Evolutionary conservation across 1,140 invertebrate genomes (phyloP).

Genomic region (Streblospio benedicti): DNA sequence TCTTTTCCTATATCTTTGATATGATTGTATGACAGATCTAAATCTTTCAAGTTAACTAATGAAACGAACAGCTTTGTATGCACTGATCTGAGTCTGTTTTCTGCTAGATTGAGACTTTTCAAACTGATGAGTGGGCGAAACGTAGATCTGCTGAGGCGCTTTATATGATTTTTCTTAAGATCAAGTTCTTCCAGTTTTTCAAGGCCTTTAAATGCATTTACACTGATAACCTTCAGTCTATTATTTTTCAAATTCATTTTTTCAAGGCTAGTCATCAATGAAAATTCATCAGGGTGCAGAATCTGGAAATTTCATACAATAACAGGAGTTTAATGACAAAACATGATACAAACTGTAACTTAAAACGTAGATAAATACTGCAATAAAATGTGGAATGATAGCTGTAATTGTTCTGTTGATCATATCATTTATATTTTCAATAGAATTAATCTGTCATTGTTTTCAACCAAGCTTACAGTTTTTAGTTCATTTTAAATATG

Average conservation of each 20-base stretch:
- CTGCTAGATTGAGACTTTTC: background rate
- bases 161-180: constrained; percentile 18
- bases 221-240: too few relatives aligned
- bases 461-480: background rate
- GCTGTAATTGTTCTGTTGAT: background rate
- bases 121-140: background rate
- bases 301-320: too few relatives aligned
- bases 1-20: background rate
- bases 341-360: too few relatives aligned
- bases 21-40: background rate
- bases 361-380: too few relatives aligned
- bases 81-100: background rate
- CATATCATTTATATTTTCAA: background rate
- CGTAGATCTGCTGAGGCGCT: background rate
- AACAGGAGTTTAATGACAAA: too few relatives aligned
- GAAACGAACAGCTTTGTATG: background rate
- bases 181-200: constrained; percentile 9
- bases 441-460: background rate
- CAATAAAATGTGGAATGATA: too few relatives aligned
- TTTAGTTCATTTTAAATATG: background rate
- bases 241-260: too few relatives aligned
- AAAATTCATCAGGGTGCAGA: too few relatives aligned
- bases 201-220: background rate
- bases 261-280: too few relatives aligned
- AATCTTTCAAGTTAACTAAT: background rate